Evolutionary conservation across 2,888 invertebrate species (phyloP).

Genomic region (Agrochola litura): DNA sequence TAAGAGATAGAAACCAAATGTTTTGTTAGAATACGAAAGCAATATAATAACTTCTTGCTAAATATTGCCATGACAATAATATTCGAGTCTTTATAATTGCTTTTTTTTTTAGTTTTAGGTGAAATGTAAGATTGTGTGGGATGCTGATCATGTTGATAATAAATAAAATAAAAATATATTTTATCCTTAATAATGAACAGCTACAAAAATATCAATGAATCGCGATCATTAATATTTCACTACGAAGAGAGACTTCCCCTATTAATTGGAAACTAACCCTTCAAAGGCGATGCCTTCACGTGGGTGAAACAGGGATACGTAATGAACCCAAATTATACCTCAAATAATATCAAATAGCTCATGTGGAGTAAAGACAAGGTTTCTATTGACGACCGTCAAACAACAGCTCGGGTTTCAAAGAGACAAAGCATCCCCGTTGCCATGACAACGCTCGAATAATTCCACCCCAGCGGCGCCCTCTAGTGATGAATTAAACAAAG

Average conservation of each 20-base stretch:
- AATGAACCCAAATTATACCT: constrained; percentile 16
- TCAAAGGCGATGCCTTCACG: background rate
- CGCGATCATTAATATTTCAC: constrained; percentile 1
- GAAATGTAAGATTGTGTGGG: background rate
- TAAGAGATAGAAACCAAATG: no score
- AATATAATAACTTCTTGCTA: background rate
- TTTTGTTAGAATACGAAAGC: background rate
- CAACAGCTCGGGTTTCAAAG: constrained; percentile 45
- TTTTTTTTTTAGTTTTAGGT: background rate
- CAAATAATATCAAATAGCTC: constrained; percentile 24
- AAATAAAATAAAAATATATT: background rate
- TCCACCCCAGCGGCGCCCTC: constrained; percentile 18
- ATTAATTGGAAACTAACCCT: constrained; percentile 10
- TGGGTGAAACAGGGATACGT: background rate
- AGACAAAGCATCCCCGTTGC: constrained; percentile 40
- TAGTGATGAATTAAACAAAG: constrained; percentile 55
- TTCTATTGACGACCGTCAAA: background rate
- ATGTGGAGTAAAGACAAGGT: constrained; percentile 3
- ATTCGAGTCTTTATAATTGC: no score
- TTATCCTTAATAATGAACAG: background rate
- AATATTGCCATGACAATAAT: background rate
- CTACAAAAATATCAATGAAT: background rate
- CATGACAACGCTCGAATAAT: constrained; percentile 42
- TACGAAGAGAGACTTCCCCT: background rate
- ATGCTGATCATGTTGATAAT: background rate